Percentiles rank a stretch among this genome's conserved stretches.
These are phyloP conservation scores for Cryptoprocta ferox DNA, from an alignment of 2,797 vertebrate genomes.

Conservation along the genomic window DNA sequence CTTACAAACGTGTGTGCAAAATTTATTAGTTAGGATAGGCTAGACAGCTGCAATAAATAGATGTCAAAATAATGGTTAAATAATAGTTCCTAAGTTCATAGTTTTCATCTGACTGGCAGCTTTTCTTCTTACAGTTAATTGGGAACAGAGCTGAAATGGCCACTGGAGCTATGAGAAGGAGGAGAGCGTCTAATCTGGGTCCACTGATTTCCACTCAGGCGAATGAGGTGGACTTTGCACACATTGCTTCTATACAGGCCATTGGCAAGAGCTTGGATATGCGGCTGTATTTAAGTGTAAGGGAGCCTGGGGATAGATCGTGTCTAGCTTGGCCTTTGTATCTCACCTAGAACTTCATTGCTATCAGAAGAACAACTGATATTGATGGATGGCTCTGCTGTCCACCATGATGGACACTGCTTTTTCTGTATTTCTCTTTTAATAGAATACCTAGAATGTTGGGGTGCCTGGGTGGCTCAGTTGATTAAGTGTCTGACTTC, in stretches of 20 bases:
- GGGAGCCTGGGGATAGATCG: background rate
- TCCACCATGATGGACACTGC: background rate
- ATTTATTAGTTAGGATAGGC: background rate
- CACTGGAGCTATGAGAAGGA: background rate
- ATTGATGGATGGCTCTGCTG: background rate
- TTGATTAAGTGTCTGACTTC: no score
- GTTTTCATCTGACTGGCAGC: background rate
- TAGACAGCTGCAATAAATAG: background rate
- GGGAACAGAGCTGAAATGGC: background rate
- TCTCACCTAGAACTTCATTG: background rate
- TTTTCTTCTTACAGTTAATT: background rate
- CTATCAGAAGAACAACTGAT: background rate
- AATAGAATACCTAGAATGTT: background rate
- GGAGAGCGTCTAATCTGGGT: background rate
- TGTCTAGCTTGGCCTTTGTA: background rate
- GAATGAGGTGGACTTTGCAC: background rate
- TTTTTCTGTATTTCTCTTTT: background rate
- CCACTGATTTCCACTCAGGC: background rate
- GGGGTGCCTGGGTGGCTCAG: no score
- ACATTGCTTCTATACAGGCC: background rate
- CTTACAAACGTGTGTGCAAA: background rate
- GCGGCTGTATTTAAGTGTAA: background rate
- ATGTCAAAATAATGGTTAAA: background rate
- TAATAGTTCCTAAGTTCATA: background rate
- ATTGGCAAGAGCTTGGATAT: background rate